These are phyloP conservation scores for Eurypyga helias DNA, from an alignment of 2,113 vertebrate genomes.

Conservation along the genomic window DNA sequence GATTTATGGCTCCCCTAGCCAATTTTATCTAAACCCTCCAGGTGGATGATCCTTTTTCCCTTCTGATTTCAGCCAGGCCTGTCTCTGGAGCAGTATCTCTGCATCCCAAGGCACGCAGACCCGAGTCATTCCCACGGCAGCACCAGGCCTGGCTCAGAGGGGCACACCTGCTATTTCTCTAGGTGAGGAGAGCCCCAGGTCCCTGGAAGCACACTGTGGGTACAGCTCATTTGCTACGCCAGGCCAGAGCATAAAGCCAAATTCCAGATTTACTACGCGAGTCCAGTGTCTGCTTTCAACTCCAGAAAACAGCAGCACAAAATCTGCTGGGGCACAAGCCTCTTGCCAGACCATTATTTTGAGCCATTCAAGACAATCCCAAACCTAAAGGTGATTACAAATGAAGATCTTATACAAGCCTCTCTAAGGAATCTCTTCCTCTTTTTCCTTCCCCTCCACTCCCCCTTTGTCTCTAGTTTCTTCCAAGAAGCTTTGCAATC, in stretches of 20 bases:
- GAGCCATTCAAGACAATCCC: background rate
- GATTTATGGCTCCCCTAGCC: background rate
- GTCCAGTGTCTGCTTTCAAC: background rate
- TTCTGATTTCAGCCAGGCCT: background rate
- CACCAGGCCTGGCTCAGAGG: background rate
- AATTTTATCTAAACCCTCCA: background rate
- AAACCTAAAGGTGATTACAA: background rate
- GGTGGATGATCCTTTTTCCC: background rate
- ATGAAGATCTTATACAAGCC: background rate
- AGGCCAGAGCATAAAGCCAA: background rate
- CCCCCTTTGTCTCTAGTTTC: background rate
- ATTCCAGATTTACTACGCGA: background rate
- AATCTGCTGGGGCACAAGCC: background rate
- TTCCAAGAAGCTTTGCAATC: background rate
- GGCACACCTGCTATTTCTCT: background rate
- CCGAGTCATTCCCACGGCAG: rapidly evolving
- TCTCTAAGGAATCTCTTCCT: background rate
- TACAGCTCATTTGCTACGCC: background rate
- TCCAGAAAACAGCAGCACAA: background rate
- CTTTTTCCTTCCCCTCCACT: rapidly evolving
- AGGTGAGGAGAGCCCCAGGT: background rate
- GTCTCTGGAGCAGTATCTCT: background rate
- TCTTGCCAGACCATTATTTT: background rate
- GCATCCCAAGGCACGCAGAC: background rate
- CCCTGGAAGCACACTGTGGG: background rate